Base-by-base conservation (phyloP, 2,797 vertebrate genomes). In the Lepus townsendii region DNA sequence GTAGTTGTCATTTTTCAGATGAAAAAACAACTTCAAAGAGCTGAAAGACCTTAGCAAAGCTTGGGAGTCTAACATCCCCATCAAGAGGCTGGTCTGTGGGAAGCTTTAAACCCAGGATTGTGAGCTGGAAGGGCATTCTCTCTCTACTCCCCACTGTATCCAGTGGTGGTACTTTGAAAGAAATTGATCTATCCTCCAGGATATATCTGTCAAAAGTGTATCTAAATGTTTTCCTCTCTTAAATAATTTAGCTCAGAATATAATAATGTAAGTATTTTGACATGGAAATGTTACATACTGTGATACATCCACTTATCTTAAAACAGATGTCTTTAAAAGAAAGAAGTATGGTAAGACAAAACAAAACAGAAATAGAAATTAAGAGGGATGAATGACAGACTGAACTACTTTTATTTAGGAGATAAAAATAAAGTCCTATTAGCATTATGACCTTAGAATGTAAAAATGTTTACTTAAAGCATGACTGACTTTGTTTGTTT, bases 241-340 rank as follows among this genome's bases (percentile, higher is more conserved):
- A 98, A 98, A 98, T 98, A 98, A 98, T 98, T 98, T 98, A 98
- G 97, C 96, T 98, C 94, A 69, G 98, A 98, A 97, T 98, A 97
- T 98, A 98, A 98, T 98, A 98, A 98, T 97, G 97, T 98, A 98
- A 98, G 98, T 98, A 98, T 99, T 98, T 98, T 98, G 98, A 98
- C 98, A 98, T 98, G 96, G 97, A 98, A 98, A 97, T 1, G 63
- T 98, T 98, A 97, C 27, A 27, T 98, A 97, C 95, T 97, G 92
- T 98, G 97, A 97, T 98, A 97, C 97, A 98, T 98, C 97, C 97
- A 98, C 97, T 98, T 98, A 97, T 89, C 98, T 98, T 98, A 97
- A 98, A 98, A 98, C 97, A 98, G 98, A 97, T 94, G 83, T 98
- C 98, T 98, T 98, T 97, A 92, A 97, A 96, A 89, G 97, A 97